Conservation (phyloP, 2,797 vertebrate species). For the Denticeps clupeoides region DNA sequence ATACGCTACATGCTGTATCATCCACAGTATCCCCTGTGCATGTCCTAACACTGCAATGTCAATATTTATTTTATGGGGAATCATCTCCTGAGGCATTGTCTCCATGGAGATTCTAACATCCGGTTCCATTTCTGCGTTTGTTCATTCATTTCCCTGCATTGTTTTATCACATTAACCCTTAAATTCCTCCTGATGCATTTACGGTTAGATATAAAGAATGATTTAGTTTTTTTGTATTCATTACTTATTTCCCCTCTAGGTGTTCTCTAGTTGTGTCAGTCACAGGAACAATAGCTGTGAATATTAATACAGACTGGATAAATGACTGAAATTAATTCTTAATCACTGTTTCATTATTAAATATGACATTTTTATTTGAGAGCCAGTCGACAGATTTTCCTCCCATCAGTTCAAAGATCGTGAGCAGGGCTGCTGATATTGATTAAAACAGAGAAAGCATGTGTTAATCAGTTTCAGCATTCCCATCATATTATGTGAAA, state of each 20-base stretch:
- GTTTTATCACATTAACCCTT: no score
- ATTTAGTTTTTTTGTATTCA: no score
- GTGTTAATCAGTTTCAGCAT: no score
- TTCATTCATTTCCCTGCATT: background rate
- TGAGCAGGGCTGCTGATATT: background rate
- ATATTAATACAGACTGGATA: slow-evolving; percentile 5
- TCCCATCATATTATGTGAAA: no score
- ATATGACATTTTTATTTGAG: background rate
- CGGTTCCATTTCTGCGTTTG: background rate
- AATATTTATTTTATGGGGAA: background rate
- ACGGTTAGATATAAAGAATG: no score
- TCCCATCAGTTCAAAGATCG: background rate
- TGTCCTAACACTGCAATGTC: background rate
- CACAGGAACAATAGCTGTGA: slow-evolving; percentile 2
- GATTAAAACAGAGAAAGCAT: no score
- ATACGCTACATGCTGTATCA: no score
- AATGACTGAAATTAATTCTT: background rate
- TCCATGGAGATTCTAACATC: background rate
- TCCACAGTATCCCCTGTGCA: slow-evolving; percentile 23
- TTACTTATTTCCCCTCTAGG: no score
- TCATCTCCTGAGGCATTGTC: background rate
- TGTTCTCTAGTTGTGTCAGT: background rate
- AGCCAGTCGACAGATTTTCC: background rate
- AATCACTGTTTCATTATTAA: slow-evolving; percentile 13
- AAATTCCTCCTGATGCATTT: no score